Conservation (phyloP, 2,888 invertebrate genomes). For the Mylabris sibirica region DNA sequence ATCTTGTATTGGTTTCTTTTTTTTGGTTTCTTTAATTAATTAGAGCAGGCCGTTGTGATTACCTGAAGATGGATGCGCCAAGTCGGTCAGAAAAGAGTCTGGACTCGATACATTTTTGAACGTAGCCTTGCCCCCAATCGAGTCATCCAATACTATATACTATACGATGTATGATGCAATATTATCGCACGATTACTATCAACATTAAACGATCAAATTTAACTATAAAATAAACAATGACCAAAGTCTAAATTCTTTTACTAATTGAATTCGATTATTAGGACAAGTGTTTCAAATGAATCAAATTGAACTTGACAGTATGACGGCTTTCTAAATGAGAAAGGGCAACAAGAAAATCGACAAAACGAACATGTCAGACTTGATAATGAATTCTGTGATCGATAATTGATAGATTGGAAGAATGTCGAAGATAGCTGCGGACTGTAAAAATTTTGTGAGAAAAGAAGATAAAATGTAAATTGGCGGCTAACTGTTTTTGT, state of each 20-base stretch:
- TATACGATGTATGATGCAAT: neutral
- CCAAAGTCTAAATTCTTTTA: neutral
- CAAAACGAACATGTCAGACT: neutral
- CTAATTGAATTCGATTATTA: neutral
- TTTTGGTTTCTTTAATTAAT: neutral
- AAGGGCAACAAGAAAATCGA: neutral
- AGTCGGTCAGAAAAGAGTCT: neutral
- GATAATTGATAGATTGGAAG: neutral
- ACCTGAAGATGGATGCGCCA: neutral
- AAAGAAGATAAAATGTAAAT: neutral
- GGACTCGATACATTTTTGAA: neutral
- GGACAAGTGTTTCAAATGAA: neutral
- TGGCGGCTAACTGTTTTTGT: neutral
- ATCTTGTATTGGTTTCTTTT: no score
- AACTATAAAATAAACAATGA: no score
- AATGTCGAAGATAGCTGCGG: neutral
- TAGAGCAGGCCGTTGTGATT: neutral
- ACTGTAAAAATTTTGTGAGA: neutral
- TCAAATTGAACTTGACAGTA: neutral
- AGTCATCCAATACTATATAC: neutral
- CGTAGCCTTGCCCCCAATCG: conserved; percentile 1
- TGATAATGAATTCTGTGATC: neutral
- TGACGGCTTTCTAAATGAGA: neutral
- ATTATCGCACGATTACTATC: neutral
- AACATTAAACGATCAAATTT: no score